Evolutionary conservation across 2,888 invertebrate genomes (phyloP), one percentile per base, ranked within the genome.

Genomic region (Azorinus chamasolen): DNA sequence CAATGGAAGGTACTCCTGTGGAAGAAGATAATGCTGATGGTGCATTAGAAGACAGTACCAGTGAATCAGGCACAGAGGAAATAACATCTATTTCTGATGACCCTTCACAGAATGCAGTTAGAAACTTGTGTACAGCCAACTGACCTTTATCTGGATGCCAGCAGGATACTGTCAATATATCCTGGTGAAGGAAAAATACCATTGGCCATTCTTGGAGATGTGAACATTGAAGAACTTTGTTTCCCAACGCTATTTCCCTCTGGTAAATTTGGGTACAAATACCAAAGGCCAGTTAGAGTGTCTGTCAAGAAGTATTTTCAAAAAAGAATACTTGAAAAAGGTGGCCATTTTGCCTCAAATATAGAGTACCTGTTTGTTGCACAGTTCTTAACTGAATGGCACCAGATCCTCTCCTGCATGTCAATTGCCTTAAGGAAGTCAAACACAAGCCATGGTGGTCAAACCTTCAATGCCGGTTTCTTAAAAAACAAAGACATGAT

Each of bases 241-340:
- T 73, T 82, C 50, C 75, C 68, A 16, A 32, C 20, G 10, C 53
- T 64, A 14, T 71, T 78, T 62, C 82, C 72, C 27, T 63, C 65
- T 27, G 73, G 79, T 2, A 12, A 57, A 24, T 77, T 61, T 65
- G 83, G 79, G 1, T 79, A 70, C 50, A 41, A 53, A 62, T 41
- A 25, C 25, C 53, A 77, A 1, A 57, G 79, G 58, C 2, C 41
- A 27, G 63, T 70, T 16, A 45, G 37, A 14, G n/a, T 75, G 4
- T 41, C 75, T 37, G 43, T 73, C 18, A 68, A 71, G 41, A 83
- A 77, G 43, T 77, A 79, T 25, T 79, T 83, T 45, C 48, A 83
- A 46, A 61, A 37, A 8, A 41, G 83, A 22, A 64, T 81, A 12
- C 46, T 77, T 10, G 50, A 82, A 8, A 57, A 54, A 16, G 27